Percentiles rank a stretch among this genome's conserved stretches.
Conservation (phyloP, 1,140 invertebrate species). For the Rhizoglyphus robini region DNA sequence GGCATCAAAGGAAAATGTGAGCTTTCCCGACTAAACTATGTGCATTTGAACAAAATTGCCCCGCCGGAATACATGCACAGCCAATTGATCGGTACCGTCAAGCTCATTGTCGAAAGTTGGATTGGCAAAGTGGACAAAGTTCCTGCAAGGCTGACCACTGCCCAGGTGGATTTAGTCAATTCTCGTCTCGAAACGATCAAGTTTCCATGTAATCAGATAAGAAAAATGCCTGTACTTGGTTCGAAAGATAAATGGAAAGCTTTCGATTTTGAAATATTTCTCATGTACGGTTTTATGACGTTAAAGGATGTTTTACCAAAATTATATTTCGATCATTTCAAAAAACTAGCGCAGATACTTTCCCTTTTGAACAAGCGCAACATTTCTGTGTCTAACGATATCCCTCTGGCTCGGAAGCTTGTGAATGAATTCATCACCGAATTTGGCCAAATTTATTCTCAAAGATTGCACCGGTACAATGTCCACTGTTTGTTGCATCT, state of each 20-base stretch:
- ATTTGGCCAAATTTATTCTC: neutral
- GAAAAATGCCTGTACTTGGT: neutral
- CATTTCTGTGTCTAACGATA: neutral
- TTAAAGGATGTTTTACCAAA: neutral
- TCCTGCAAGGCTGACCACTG: neutral
- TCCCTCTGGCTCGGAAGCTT: neutral
- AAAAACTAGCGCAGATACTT: neutral
- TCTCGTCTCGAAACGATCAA: neutral
- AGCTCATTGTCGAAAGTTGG: neutral
- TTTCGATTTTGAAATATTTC: neutral
- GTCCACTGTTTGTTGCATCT: neutral
- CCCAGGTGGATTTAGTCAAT: neutral
- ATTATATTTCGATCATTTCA: neutral
- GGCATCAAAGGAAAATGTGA: neutral
- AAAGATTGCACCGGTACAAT: neutral
- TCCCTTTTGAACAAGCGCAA: neutral
- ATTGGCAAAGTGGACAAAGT: neutral
- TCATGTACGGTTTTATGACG: neutral
- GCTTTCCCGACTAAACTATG: neutral
- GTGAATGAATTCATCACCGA: neutral
- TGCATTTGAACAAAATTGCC: neutral
- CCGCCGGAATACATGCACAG: neutral
- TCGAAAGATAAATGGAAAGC: neutral
- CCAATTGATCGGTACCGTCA: neutral
- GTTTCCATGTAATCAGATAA: neutral